Base-by-base conservation (phyloP, 2,797 vertebrate genomes). In the Nothura maculosa region DNA sequence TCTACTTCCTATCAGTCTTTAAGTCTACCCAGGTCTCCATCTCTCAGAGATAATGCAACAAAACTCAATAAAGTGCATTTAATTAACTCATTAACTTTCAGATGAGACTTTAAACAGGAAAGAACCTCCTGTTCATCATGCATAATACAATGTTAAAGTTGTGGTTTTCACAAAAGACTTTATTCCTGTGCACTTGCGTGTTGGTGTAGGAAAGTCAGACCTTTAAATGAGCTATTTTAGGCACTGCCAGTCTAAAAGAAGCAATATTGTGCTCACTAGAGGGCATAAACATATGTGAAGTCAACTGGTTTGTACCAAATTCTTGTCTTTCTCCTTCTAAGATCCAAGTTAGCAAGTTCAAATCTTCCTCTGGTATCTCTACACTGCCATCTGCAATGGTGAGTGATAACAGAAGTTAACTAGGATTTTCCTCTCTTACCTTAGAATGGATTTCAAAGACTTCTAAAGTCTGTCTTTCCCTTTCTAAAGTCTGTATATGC, bases 41-140 rank as follows among this genome's bases (percentile, higher is more conserved):
- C 25, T 74, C 54, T 43, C 43, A 85, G 62, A 93, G 52, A 64
- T n/a, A 93, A 88, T 52, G 16, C 10, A 82, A 75, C 45, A 69
- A 75, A 93, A 91, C 85, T 87, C 42, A 96, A 77, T 91, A 54
- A 75, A 88, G 28, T 66, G 20, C 47, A 75, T 91, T 82, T 93
- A 77, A 91, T 92, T 77, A 85, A 86, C 50, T 30, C 10, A 91
- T 74, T 90, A 66, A 38, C n/a, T 87, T 90, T 72, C 73, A 90
- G 79, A 68, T 6, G 27, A 82, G 78, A 43, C 38, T 75, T 80
- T 69, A 89, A 81, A 43, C 58, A 85, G 85, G 79, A 93, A 94
- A 92, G 42, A 75, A 72, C 50, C 82, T 32, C 24, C 28, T 78
- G 57, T 1, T 67, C 5, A 54, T 68, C 38, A 30, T 70, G 27